Evolutionary conservation across 2,113 vertebrate species (phyloP), one percentile per base, ranked within the genome.

Genomic region (Smithornis capensis): DNA sequence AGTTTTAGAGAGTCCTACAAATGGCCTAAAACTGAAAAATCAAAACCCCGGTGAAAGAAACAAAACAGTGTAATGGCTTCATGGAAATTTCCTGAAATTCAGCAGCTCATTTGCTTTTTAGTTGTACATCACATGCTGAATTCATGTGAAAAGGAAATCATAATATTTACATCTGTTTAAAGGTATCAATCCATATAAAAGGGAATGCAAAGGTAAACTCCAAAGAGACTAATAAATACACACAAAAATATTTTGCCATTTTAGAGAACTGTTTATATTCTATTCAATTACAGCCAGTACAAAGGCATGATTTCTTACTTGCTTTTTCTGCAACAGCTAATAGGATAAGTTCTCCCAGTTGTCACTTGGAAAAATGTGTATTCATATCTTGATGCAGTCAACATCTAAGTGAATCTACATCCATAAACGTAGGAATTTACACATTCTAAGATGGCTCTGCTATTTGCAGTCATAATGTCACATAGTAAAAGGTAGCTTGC

Each of bases 191-290:
- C 90, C 78, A 83, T 94, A 96, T 93, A 96, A 97, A 97, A 97
- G 76, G 44, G 70, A 96, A 93, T 93, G 94, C 94, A 90, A 89
- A 96, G 81, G 50, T 77, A 97, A 92, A 92, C 91, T 93, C 74
- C 86, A 97, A 96, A 95, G 73, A 95, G 90, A 93, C 76, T 95
- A 92, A 79, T 93, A 97, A 93, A 87, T 95, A 97, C 93, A 92
- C 71, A 92, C 83, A 94, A 91, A 97, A 95, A 95, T 97, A 97
- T 96, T 97, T 91, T 97, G 92, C 92, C 4, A 31, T 80, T 96
- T 95, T 77, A 83, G 81, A 92, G 89, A 92, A 91, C 64, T 96
- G 88, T 93, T 97, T 96, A 94, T 86, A 50, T 60, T 78, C 83
- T 78, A 55, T n/a, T 92, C 95, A 94, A 68, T 94, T 93, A 95